Percentiles rank a stretch among this genome's conserved stretches.
phyloP scores from a whole-genome alignment of 2,888 invertebrate species.

The Cephus pulcher region DNA sequence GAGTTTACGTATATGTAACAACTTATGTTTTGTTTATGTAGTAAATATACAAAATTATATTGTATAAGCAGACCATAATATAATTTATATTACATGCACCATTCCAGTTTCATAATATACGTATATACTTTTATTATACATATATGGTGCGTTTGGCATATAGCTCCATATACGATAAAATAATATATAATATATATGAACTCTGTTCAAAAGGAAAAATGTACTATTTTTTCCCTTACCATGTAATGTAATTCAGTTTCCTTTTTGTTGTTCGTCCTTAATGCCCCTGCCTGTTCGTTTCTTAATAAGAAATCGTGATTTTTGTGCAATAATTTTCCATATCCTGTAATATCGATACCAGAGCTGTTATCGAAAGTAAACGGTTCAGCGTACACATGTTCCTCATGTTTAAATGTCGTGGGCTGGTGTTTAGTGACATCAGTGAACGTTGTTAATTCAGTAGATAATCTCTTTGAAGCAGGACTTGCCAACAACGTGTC shows the following conservation, averaged over 20 bases:
- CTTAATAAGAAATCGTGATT: conserved; percentile 32
- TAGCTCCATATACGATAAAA: background rate
- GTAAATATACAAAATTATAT: background rate
- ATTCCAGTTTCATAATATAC: background rate
- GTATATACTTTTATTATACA: background rate
- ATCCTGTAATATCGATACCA: conserved; percentile 36
- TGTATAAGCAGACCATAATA: background rate
- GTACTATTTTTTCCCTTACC: conserved; percentile 57
- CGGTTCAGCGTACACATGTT: conserved; percentile 76
- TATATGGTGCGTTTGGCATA: background rate
- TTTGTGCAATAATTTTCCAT: conserved; percentile 26
- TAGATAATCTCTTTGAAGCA: conserved; percentile 30
- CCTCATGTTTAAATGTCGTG: conserved; percentile 55
- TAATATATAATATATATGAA: background rate
- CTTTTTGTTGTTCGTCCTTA: conserved; percentile 4
- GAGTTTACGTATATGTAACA: background rate
- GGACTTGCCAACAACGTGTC: conserved; percentile 27
- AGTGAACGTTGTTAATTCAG: conserved; percentile 30
- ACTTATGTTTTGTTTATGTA: background rate
- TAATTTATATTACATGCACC: background rate
- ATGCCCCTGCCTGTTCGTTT: conserved; percentile 32
- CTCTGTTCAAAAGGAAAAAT: conserved; percentile 1
- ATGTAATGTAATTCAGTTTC: conserved; percentile 65
- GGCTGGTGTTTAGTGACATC: conserved; percentile 26
- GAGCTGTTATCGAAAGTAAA: conserved; percentile 51